Base-by-base conservation (phyloP, 2,888 invertebrate genomes). In the Tachina fera region DNA sequence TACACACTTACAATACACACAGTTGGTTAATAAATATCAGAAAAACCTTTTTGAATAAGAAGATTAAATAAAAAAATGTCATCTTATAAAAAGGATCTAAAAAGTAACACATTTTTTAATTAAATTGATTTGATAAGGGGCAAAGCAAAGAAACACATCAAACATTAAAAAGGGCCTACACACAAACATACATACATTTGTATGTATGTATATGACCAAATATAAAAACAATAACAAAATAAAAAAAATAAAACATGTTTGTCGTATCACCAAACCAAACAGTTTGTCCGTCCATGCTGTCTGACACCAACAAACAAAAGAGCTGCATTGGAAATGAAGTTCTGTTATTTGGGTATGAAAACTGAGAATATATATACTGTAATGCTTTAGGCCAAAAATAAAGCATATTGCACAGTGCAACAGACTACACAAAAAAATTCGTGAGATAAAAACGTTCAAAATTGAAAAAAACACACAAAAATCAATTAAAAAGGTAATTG, bases 41-140 rank as follows among this genome's bases (percentile, higher is more conserved):
- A 74, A 67, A 43, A 74, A 49, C 9, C 43, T 11, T 14, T 65
- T 65, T 53, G 13, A 39, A 61, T 41, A 31, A 1, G 41, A 49
- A 60, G 11, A 61, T 16, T 56, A 53, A 56, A 6, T 56, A 53
- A 56, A 6, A 45, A 61, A 74, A 31, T 85, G 72, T 67, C 76
- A 78, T 68, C 61, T 77, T 70, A 74, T 74, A 74, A 81, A 65
- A 75, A 70, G 51, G 58, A 76, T 83, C 43, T 22, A 79, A 76
- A 82, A 85, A 78, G 41, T 49, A 78, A 85, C 78, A 78, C 45
- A 75, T 63, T 82, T 86, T 76, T 83, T 83, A 86, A 86, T 86
- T 86, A 86, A 86, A 83, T 83, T 79, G 79, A 75, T 75, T 70
- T 75, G 83, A 86, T 83, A 86, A 78, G 74, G 63, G 68, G 72